A percentile compares a stretch with the other conserved stretches of the same genome.
Conservation (phyloP, 1,140 invertebrate genomes). For the Pseudobourletiella spinata region DNA sequence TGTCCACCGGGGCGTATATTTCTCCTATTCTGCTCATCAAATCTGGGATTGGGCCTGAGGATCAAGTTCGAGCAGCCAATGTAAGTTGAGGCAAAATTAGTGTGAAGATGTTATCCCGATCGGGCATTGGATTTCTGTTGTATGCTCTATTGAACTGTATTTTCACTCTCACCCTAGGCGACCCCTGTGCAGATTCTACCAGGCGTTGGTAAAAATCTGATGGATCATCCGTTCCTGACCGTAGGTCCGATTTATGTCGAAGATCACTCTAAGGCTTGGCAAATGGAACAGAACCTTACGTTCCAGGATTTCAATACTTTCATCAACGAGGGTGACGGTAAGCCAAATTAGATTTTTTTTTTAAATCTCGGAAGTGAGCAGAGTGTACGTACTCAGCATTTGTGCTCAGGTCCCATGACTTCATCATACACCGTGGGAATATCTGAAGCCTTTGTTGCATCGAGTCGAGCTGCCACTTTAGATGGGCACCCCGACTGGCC, state of each 20-base stretch:
- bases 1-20: constrained; percentile 3
- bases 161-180: too few relatives aligned
- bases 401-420: too few relatives aligned
- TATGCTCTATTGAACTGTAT: too few relatives aligned
- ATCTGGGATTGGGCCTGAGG: constrained; percentile 11
- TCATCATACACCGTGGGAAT: too few relatives aligned
- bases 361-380: neutral
- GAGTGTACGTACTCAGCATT: too few relatives aligned
- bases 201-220: neutral
- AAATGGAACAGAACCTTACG: neutral
- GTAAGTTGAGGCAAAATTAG: neutral
- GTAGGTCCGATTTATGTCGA: neutral
- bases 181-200: neutral
- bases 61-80: neutral
- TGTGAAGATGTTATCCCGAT: neutral
- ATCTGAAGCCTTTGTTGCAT: neutral
- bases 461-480: neutral
- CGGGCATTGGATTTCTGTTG: too few relatives aligned
- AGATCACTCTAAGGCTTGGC: neutral
- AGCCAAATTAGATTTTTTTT: neutral
- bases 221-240: neutral
- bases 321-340: neutral
- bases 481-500: neutral
- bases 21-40: constrained; percentile 6
- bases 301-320: neutral